Percentiles rank a stretch among this genome's conserved stretches.
Evolutionary conservation across 2,797 vertebrate species (phyloP).

Genomic region (Phoxinus dragarum): DNA sequence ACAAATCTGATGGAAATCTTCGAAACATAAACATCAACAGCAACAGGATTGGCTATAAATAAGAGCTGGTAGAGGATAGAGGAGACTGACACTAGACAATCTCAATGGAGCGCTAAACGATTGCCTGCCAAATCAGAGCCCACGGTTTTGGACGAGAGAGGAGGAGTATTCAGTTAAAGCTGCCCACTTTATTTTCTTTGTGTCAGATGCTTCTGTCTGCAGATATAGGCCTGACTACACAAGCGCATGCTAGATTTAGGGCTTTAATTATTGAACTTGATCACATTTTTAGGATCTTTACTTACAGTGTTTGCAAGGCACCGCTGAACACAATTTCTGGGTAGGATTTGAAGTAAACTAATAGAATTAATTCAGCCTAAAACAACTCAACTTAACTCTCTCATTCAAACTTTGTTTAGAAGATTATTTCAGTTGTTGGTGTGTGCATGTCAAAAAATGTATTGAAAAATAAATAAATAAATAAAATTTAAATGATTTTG

Average conservation of each 20-base stretch:
- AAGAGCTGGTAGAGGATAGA: conserved; percentile 67
- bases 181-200: conserved; percentile 70
- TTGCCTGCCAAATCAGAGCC: conserved; percentile 78
- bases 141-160: conserved; percentile 58
- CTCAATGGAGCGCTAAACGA: conserved; percentile 71
- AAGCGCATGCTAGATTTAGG: conserved; percentile 10
- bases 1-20: conserved; percentile 79
- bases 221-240: conserved; percentile 15
- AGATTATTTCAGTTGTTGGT: not conserved
- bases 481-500: not conserved
- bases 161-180: conserved; percentile 55
- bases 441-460: not conserved
- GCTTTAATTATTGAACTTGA: conserved; percentile 22
- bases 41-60: conserved; percentile 73
- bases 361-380: not conserved
- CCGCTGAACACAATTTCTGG: not conserved
- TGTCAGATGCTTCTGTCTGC: conserved; percentile 70
- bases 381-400: not conserved
- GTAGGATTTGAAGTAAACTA: not conserved
- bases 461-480: not conserved
- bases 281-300: conserved; percentile 23
- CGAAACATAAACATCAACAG: conserved; percentile 66
- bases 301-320: not conserved
- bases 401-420: not conserved
- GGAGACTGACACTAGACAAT: conserved; percentile 71